Evolutionary conservation across 1,140 invertebrate genomes (phyloP).

Genomic region (Cydia splendana): DNA sequence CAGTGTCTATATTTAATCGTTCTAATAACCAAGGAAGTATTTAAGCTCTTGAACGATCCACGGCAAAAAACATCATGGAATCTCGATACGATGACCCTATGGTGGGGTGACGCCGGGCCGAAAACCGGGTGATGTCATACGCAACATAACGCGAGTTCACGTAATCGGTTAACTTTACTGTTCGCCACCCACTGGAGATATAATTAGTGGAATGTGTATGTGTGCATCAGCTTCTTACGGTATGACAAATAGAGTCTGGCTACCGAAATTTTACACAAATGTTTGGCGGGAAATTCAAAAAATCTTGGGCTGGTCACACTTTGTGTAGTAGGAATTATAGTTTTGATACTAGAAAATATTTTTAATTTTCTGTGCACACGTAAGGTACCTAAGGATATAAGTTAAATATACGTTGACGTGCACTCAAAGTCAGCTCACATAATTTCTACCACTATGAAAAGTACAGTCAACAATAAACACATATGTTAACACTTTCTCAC

Average conservation of each 20-base stretch:
- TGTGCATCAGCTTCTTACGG: background rate
- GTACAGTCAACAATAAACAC: too few species aligned
- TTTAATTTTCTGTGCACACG: too few species aligned
- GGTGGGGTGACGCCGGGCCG: background rate
- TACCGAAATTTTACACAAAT: too few species aligned
- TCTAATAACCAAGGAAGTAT: conserved; percentile 23
- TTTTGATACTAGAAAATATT: too few species aligned
- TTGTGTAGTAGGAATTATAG: too few species aligned
- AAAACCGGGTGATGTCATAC: conserved; percentile 40
- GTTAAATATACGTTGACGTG: too few species aligned
- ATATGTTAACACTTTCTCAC: too few species aligned
- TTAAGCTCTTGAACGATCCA: background rate
- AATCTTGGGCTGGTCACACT: too few species aligned
- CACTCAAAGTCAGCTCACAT: too few species aligned
- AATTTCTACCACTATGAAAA: too few species aligned
- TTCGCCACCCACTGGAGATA: conserved; percentile 19
- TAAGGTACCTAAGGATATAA: too few species aligned
- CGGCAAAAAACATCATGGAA: conserved; percentile 17
- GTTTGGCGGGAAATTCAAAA: too few species aligned
- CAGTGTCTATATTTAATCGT: background rate
- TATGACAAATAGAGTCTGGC: conserved; percentile 13
- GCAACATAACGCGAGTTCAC: conserved; percentile 33
- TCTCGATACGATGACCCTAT: conserved; percentile 29
- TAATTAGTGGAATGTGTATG: background rate
- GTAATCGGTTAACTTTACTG: conserved; percentile 25